Percentiles rank a stretch among this genome's conserved stretches.
Evolutionary conservation across 1,140 invertebrate species (phyloP).

Genomic region (Melipona quadrifasciata): DNA sequence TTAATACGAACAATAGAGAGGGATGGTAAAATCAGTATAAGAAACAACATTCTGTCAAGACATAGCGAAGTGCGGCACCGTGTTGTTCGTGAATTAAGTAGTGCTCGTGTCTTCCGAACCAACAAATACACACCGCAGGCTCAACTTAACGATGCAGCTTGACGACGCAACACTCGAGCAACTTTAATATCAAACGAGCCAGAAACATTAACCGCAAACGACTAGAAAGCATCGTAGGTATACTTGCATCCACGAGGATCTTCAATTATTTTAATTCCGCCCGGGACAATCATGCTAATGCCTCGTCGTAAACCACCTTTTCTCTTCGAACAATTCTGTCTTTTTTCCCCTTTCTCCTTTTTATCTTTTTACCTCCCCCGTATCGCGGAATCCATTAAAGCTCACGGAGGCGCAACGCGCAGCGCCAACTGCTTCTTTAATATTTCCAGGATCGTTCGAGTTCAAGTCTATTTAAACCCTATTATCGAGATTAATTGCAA

Average conservation of each 20-base stretch:
- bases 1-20: too few species aligned
- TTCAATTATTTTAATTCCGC: constrained; percentile 28
- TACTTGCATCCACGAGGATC: too few species aligned
- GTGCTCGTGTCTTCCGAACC: too few species aligned
- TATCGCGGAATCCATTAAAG: not conserved
- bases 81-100: too few species aligned
- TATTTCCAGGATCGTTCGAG: not conserved
- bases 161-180: not conserved
- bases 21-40: too few species aligned
- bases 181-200: not conserved
- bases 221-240: not conserved
- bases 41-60: too few species aligned
- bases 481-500: constrained; percentile 30
- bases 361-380: not conserved
- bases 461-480: not conserved
- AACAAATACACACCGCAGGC: not conserved
- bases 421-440: constrained; percentile 8
- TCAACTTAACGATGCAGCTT: too few species aligned
- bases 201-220: not conserved
- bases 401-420: not conserved
- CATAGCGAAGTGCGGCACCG: too few species aligned
- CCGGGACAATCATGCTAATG: constrained; percentile 24
- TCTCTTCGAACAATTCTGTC: not conserved
- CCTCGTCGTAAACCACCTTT: not conserved
- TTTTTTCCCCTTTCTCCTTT: not conserved